Base-by-base conservation (phyloP, 2,113 vertebrate genomes). In the Takifugu flavidus region DNA sequence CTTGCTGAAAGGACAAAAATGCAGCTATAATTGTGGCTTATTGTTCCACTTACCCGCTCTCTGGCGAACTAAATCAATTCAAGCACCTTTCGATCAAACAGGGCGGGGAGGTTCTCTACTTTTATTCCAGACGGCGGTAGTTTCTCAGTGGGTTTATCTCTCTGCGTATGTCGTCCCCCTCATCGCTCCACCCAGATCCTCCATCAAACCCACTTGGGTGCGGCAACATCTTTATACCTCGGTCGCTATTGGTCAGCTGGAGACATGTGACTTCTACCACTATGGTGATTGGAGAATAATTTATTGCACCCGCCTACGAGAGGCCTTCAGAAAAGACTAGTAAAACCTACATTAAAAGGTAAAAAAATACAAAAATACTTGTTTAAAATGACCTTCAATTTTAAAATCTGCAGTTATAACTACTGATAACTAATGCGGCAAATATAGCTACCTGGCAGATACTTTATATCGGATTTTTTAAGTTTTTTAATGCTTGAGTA, bases 191-290 rank as follows among this genome's bases (percentile, higher is more conserved):
- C 83, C 87, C 80, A 31, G 27, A 54, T 50, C 67, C 49, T 29
- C 74, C 81, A 61, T 75, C 79, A 78, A 55, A 3, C 69, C 67
- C 25, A 62, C 53, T 74, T 75, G 85, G 85, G 87, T 87, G 85
- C 85, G 87, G 82, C 75, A 70, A 80, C 70, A 25, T 11, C 44
- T 26, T 43, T 50, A 67, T 70, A 29, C 28, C n/a, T 4, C 49
- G 6, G n/a, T 55, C 2, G 0, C 70, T 7, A 87, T 82, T 87
- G 81, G 83, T 3, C 49, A 3, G 0, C 0, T 0, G 0, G 1
- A 2, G 29, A 0, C 83, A 85, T 57, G 71, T 81, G 79, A 73
- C 12, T 2, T 0, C 0, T 5, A 0, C 1, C 2, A 13, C 0
- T 13, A 0, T 0, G 0, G 0, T 70, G 65, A 53, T 85, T 83